Conservation (phyloP, 30 jellyfish, hydroid and myxozoan species). For the Aurelia aurita complex sp. Pacific region DNA sequence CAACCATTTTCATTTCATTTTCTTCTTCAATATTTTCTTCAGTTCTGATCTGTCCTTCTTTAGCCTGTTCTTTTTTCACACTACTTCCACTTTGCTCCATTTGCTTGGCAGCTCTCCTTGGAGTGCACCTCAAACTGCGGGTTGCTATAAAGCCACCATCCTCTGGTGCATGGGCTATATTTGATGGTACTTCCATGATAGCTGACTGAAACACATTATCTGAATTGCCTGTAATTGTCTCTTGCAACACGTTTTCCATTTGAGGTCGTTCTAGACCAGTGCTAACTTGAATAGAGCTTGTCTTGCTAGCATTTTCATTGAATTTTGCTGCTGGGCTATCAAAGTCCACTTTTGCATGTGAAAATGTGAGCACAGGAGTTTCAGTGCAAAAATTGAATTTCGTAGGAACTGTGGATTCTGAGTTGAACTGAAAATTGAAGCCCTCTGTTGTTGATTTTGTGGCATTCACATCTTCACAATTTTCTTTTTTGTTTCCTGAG, state of each 20-base stretch:
- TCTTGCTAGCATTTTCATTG: background rate
- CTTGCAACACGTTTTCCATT: no score
- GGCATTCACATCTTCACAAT: no score
- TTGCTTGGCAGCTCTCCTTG: no score
- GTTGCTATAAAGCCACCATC: no score
- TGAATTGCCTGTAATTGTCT: no score
- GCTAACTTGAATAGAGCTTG: no score
- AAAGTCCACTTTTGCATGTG: background rate
- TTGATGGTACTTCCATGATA: no score
- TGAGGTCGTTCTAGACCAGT: no score
- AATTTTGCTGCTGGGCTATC: slow-evolving; percentile 28
- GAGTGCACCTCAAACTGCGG: background rate
- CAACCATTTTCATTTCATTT: background rate
- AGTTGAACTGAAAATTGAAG: slow-evolving; percentile 7
- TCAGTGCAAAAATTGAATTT: slow-evolving; percentile 2
- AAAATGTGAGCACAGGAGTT: background rate
- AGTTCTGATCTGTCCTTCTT: background rate
- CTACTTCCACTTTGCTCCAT: background rate
- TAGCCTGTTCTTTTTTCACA: background rate
- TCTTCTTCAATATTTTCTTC: background rate
- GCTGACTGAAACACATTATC: no score
- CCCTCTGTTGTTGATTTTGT: background rate
- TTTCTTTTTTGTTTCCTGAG: background rate
- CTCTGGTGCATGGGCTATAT: no score
- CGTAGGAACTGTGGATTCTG: slow-evolving; percentile 2